These are phyloP conservation scores for Molossus alvarezi DNA, from an alignment of 2,797 vertebrate genomes.

Conservation along the genomic window DNA sequence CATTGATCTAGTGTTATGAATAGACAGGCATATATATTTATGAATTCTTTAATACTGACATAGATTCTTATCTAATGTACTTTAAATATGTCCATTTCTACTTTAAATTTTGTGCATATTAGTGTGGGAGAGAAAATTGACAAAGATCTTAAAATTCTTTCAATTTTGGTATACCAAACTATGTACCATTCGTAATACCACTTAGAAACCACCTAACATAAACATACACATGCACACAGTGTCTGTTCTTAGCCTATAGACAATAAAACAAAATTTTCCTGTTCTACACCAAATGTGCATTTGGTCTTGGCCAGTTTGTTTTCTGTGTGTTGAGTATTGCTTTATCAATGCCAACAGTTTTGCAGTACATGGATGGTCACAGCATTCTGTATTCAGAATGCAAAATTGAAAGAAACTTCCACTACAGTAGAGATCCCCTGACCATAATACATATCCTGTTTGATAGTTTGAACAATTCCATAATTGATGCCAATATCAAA, in stretches of 20 bases:
- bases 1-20: background rate
- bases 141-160: background rate
- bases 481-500: background rate
- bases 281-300: background rate
- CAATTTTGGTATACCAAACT: background rate
- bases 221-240: background rate
- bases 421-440: background rate
- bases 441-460: background rate
- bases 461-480: background rate
- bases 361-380: background rate
- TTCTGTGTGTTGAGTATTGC: background rate
- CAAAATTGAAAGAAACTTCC: background rate
- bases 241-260: background rate
- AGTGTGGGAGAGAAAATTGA: background rate
- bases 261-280: background rate
- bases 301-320: background rate
- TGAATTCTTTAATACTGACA: background rate
- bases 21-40: background rate
- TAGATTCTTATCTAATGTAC: background rate
- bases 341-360: background rate
- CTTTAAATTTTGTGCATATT: background rate
- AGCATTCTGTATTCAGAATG: background rate
- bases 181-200: background rate
- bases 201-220: background rate
- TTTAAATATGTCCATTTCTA: slow-evolving; percentile 2